These are phyloP conservation scores for Ephydatia muelleri DNA, from an alignment of 37 sponge, comb jelly and placozoan species.

Conservation along the genomic window DNA sequence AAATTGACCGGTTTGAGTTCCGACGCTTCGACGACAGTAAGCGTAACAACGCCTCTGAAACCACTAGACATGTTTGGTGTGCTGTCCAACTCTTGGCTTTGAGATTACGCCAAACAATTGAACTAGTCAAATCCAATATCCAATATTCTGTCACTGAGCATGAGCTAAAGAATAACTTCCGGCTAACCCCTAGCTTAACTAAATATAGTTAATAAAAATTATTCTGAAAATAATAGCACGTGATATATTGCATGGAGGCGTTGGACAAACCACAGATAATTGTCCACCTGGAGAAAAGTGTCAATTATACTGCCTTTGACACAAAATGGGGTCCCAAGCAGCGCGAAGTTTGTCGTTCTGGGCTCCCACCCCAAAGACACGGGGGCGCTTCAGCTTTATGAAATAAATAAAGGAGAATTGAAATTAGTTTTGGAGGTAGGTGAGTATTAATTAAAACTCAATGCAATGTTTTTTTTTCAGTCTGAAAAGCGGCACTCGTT, in stretches of 20 bases:
- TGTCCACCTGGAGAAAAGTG: constrained; percentile 86
- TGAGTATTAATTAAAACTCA: constrained; percentile 9
- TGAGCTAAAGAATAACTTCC: background rate
- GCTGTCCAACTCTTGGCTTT: too few species aligned
- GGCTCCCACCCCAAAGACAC: constrained; percentile 96
- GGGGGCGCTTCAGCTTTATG: constrained; percentile 96
- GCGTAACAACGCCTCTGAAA: constrained; percentile 72
- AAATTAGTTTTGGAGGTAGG: constrained; percentile 74
- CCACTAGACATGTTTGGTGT: background rate
- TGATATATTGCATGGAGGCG: constrained; percentile 40
- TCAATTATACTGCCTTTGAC: constrained; percentile 93
- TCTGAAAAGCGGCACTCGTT: constrained; percentile 84
- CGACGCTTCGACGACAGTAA: constrained; percentile 73
- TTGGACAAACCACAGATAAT: constrained; percentile 96
- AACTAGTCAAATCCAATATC: too few species aligned
- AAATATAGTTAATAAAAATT: too few species aligned
- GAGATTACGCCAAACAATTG: background rate
- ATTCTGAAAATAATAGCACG: background rate
- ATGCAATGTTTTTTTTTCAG: constrained; percentile 30
- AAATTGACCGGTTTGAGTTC: constrained; percentile 69
- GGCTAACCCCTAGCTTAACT: background rate
- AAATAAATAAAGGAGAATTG: constrained; percentile 84
- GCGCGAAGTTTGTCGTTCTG: constrained; percentile 93
- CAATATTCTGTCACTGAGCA: constrained; percentile 2
- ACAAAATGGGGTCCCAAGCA: constrained; percentile 96